Evolutionary conservation across 2,888 invertebrate species (phyloP), one percentile per base, ranked within the genome.

Genomic region (Amphipyra berbera): DNA sequence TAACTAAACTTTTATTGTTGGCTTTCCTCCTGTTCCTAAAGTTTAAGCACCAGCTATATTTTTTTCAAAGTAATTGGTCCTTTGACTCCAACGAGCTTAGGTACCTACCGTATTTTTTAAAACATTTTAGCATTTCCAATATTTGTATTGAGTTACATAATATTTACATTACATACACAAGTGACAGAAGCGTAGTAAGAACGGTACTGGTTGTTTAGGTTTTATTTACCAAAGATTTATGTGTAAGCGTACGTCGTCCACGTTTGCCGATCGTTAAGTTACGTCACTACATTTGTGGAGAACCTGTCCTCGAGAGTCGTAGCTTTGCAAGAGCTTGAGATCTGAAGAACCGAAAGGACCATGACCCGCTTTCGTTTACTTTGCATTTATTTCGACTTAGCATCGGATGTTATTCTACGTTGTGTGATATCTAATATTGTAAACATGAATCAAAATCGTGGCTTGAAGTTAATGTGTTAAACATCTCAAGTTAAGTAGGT

Each of bases 261-360:
- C 69, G 76, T 85, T 87, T 83, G 83, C 73, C 70, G 83, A 77
- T 83, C 73, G 78, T 68, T 68, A 67, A 72, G 76, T 92, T 92
- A 82, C 91, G 85, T 83, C 87, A 91, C 71, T 74, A 71, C 68
- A 72, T 78, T 78, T 84, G 75, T 79, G 79, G 70, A 85, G 81
- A 91, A 91, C 90, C 89, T 82, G 91, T 90, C 88, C 79, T 78
- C 81, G 79, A 83, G 78, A 83, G 78, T 67, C 80, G 84, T 79
- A 81, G 78, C 83, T 84, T 78, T 82, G 81, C 82, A 82, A 84
- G 85, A 86, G 85, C 83, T 88, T 85, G 80, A 83, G 78, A 75
- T 85, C 86, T 87, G 89, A 91, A 87, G 89, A 88, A 86, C 86
- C 82, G 84, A 81, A 85, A 83, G 78, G 85, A 87, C 93, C 93